Evolutionary conservation across 37 sponge, comb jelly and placozoan genomes (phyloP), one percentile per base, ranked within the genome.

Genomic region (Crambe crambe): DNA sequence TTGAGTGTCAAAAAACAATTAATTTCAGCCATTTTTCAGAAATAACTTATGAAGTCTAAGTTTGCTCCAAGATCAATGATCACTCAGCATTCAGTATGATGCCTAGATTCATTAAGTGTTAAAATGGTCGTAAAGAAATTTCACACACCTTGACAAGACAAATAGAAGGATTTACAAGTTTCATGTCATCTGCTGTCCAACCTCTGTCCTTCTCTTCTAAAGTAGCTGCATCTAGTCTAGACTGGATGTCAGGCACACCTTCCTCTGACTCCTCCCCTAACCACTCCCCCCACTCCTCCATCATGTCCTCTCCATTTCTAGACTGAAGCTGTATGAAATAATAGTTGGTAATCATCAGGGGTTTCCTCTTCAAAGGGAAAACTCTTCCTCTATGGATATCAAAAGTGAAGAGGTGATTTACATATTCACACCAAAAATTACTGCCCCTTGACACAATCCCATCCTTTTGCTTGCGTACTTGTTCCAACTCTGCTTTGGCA

Each of bases 381-480:
- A 47, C 51, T 47, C n/a, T n/a, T n/a, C n/a, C n/a, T n/a, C n/a
- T n/a, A n/a, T n/a, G n/a, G n/a, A n/a, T n/a, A n/a, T n/a, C n/a
- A n/a, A n/a, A n/a, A n/a, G n/a, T n/a, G n/a, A n/a, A n/a, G n/a
- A n/a, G n/a, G n/a, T 47, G 12, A 47, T 47, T 47, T 47, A 15
- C 12, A 12, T 47, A 47, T 47, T 47, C 51, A 47, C n/a, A n/a
- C n/a, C n/a, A n/a, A n/a, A n/a, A n/a, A n/a, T n/a, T n/a, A n/a
- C n/a, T n/a, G n/a, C n/a, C n/a, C n/a, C n/a, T n/a, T n/a, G n/a
- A n/a, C n/a, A n/a, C n/a, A n/a, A n/a, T n/a, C n/a, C n/a, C n/a
- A n/a, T n/a, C n/a, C n/a, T n/a, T n/a, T n/a, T n/a, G n/a, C 44
- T 9, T 37, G 32, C 71, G 41, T 6, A 85, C 87, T 58, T 87